phyloP scores from a whole-genome alignment of 2,113 vertebrate species.

The Dermatemys mawii region DNA sequence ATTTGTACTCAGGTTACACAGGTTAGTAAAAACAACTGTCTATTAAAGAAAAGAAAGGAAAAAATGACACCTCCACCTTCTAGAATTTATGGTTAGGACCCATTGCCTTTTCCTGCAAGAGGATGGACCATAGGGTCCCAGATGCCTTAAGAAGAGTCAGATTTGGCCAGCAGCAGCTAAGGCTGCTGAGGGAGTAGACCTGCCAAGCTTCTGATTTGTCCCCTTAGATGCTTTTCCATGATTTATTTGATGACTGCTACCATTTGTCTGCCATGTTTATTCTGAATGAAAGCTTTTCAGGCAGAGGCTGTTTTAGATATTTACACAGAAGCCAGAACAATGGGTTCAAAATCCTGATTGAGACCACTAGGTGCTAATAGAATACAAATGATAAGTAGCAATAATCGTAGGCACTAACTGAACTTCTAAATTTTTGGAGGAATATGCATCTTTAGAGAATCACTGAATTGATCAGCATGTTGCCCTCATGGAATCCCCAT shows the following conservation, averaged over 20 bases:
- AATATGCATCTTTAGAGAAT: neutral
- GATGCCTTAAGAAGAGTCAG: neutral
- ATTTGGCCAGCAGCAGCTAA: neutral
- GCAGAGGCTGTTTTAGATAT: neutral
- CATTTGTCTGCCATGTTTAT: fast-evolving
- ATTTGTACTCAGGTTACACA: too few relatives aligned
- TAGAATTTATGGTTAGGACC: neutral
- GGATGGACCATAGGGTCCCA: fast-evolving
- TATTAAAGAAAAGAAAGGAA: neutral
- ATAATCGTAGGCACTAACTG: neutral
- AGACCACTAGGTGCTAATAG: neutral
- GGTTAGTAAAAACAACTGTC: neutral
- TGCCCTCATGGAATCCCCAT: neutral
- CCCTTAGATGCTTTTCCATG: neutral
- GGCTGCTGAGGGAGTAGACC: neutral
- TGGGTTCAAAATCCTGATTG: neutral
- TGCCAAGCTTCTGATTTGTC: neutral
- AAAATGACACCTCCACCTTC: neutral
- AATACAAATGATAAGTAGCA: neutral
- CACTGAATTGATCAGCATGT: neutral
- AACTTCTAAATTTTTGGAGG: neutral
- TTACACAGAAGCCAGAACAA: neutral
- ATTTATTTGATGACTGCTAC: neutral
- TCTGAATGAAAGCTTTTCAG: neutral
- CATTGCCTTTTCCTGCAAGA: too few relatives aligned